Conservation (phyloP, 2,888 invertebrate genomes). For the Zele albiditarsus region DNA sequence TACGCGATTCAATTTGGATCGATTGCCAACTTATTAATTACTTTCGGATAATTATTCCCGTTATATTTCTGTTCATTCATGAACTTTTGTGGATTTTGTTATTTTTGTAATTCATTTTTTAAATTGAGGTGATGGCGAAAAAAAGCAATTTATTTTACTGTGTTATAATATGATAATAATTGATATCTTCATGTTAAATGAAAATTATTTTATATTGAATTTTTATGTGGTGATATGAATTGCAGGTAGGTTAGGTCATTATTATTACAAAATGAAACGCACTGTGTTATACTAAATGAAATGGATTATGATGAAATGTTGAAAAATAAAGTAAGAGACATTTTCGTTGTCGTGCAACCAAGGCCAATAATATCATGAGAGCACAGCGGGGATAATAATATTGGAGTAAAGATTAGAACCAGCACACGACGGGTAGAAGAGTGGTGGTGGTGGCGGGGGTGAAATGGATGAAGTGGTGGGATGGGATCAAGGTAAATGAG, state of each 20-base stretch:
- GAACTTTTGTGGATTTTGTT: background rate
- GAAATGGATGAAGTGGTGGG: slow-evolving; percentile 1
- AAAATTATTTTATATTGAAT: no score
- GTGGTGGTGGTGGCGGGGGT: background rate
- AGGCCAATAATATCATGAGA: slow-evolving; percentile 9
- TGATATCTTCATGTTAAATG: no score
- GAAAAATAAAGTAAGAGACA: background rate
- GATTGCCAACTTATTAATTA: slow-evolving; percentile 8
- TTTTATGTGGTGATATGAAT: background rate
- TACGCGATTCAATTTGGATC: background rate
- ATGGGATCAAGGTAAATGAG: slow-evolving; percentile 21
- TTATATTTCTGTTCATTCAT: background rate
- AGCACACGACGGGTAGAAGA: slow-evolving; percentile 10
- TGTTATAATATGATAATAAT: no score
- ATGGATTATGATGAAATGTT: slow-evolving; percentile 18
- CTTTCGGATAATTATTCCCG: background rate
- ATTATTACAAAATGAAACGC: background rate
- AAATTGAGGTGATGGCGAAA: background rate
- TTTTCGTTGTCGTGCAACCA: background rate
- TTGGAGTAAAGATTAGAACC: slow-evolving; percentile 37
- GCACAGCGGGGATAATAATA: slow-evolving; percentile 28
- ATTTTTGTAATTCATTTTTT: background rate
- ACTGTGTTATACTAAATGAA: background rate
- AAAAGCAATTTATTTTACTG: background rate
- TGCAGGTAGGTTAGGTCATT: background rate